Evolutionary conservation across 2,888 invertebrate genomes (phyloP).

Genomic region (Clitarchus hookeri): DNA sequence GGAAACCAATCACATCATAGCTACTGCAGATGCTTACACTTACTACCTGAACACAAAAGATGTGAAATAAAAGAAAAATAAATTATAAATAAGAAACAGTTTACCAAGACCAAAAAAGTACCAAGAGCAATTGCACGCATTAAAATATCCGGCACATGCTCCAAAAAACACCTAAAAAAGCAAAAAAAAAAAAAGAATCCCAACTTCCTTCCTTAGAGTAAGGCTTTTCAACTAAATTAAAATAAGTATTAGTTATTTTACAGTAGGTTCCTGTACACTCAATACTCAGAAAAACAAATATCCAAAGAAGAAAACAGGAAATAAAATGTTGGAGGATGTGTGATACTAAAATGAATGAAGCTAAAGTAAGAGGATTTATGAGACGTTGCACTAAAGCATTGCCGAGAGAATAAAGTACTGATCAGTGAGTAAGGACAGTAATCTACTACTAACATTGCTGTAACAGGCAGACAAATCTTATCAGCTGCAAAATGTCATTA

Average conservation of each 20-base stretch:
- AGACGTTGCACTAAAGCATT: neutral
- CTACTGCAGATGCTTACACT: conserved; percentile 24
- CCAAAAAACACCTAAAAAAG: conserved; percentile 37
- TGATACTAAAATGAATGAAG: conserved; percentile 14
- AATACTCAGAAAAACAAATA: conserved; percentile 14
- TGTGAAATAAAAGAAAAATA: conserved; percentile 29
- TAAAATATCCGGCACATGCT: conserved; percentile 38
- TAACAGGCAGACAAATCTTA: neutral
- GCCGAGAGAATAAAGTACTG: neutral
- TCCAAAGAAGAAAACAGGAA: conserved; percentile 5
- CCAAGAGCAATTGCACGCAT: conserved; percentile 32
- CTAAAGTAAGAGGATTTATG: conserved; percentile 14
- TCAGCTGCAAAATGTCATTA: neutral
- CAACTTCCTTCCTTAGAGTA: conserved; percentile 43
- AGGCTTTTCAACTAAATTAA: conserved; percentile 37
- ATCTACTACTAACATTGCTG: conserved; percentile 5
- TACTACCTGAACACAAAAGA: conserved; percentile 27
- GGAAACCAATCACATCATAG: conserved; percentile 1
- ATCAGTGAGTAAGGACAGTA: neutral
- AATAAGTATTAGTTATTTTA: conserved; percentile 26
- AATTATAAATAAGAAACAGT: conserved; percentile 22
- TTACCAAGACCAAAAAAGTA: conserved; percentile 33
- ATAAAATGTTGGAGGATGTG: conserved; percentile 4
- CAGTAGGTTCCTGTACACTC: neutral
- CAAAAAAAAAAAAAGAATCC: conserved; percentile 36